Base-by-base conservation (phyloP, 2,888 invertebrate species). In the Amphipoea oculea region DNA sequence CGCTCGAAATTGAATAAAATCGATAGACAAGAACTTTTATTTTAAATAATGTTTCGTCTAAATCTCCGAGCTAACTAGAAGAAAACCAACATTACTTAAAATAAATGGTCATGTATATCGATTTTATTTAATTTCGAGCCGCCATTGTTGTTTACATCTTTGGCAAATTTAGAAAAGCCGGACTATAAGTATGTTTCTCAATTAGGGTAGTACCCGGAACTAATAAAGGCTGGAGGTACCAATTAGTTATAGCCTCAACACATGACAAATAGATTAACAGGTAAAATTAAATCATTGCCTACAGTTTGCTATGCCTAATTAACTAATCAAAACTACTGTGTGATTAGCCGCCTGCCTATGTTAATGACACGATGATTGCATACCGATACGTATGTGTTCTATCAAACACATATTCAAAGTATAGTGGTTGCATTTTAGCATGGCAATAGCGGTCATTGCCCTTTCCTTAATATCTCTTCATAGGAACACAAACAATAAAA, bases 271-370 rank as follows among this genome's bases (percentile, higher is more conserved):
- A 48, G 48, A 48, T 48, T 14, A 14, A 48, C 48, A 48, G 63
- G 29, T 71, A 62, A 71, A 29, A 80, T 79, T 40, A 65, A 57
- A 79, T 80, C 20, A 65, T 54, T 72, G 40, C 65, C 14, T 48
- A 48, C 4, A 66, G 23, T 65, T 48, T 40, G 48, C 48, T 40
- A 48, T 48, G 67, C 23, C 17, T 82, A 66, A 78, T 82, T 57
- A 63, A 68, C 68, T 62, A 48, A 81, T 82, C 51, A 82, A 83
- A 69, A 36, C 14, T 36, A 69, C 57, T 23, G 57, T 73, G 60
- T 60, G 4, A 73, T 82, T 71, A 65, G 36, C 23, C 23, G 36
- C 5, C 57, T 17, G 42, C 63, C 78, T 40, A n/a, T 65, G 51
- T 54, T 51, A 68, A 60, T 72, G 40, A 65, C 72, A 60, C 11